Evolutionary conservation across 2,113 vertebrate genomes (phyloP).

Genomic region (Calyptommatus sinebrachiatus): DNA sequence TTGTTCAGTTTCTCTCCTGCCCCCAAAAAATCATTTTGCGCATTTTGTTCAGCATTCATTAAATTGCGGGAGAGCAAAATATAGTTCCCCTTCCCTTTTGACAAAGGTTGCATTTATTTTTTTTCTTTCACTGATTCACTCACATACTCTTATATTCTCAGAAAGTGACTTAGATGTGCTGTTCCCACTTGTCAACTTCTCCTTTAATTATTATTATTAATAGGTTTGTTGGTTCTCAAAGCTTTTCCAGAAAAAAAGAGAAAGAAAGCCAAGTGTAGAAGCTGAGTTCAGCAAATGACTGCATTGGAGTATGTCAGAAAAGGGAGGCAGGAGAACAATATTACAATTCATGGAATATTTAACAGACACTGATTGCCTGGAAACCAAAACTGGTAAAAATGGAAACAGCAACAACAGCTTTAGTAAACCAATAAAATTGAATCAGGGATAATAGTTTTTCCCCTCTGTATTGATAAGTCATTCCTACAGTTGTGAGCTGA

Average conservation of each 20-base stretch:
- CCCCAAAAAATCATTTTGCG: neutral
- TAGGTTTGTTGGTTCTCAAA: conserved; percentile 59
- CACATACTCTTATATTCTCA: neutral
- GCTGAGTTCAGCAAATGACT: conserved; percentile 66
- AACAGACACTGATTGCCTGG: conserved; percentile 60
- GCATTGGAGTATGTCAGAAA: conserved; percentile 26
- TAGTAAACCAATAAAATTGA: conserved; percentile 45
- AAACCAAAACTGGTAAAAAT: conserved; percentile 55
- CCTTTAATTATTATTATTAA: conserved; percentile 69
- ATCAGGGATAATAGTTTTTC: conserved; percentile 25
- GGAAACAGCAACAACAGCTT: conserved; percentile 33
- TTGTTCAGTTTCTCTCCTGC: neutral
- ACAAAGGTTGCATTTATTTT: neutral
- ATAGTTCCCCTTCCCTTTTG: neutral
- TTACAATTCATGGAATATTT: conserved; percentile 60
- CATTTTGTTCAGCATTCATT: neutral
- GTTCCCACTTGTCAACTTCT: conserved; percentile 56
- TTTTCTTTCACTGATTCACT: neutral
- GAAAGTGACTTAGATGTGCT: conserved; percentile 44
- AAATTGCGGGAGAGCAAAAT: neutral
- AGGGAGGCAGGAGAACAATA: conserved; percentile 61
- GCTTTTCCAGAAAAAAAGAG: conserved; percentile 24
- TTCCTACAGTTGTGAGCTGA: neutral
- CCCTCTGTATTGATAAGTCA: neutral
- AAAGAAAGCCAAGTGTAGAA: conserved; percentile 28